Evolutionary conservation across 2,113 vertebrate genomes (phyloP), one percentile per base, ranked within the genome.

Genomic region (Laticauda colubrina): DNA sequence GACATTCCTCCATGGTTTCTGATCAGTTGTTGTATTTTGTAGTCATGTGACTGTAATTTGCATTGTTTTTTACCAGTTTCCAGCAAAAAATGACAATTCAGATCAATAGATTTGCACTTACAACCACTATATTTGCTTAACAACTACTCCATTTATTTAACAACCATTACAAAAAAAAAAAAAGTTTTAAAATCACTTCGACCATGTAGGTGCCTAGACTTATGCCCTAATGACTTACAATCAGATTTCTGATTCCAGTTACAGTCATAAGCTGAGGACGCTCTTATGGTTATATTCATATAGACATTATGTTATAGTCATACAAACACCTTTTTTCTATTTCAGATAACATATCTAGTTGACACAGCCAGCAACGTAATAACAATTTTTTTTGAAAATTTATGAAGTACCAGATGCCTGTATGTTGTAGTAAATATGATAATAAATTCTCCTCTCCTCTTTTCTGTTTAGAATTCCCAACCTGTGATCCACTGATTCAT

Each of bases 401-500:
- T 11, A 21, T 9, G 12, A 53, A 29, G 89, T 14, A 34, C 81
- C 59, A 21, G 57, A 59, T 57, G 26, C 94, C 18, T 0, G 0
- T 81, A 43, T 81, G 4, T 39, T 81, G 7, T 81, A 81, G 75
- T 81, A 81, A 81, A 81, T 81, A 81, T 24, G 57, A 59, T 43
- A 81, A 39, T 75, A 75, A 75, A 5, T 14, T 75, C 1, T 64
- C 61, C 11, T 29, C 59, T 26, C 91, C 91, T 85, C 39, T 91
- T 3, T 0, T 64, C 94, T 96, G 48, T 92, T 1, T 97, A 99
- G 99, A 98, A 88, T 99, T 99, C 92, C 98, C 99, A 90, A 99
- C 99, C 0, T 99, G 99, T 96, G 98, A 99, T 87, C 98, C 98
- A 11, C 96, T 99, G 51, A 98, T 97, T 93, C 98, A 99, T 92